Evolutionary conservation across 2,888 invertebrate genomes (phyloP), one percentile per base, ranked within the genome.

Genomic region (Rotaria macrura): DNA sequence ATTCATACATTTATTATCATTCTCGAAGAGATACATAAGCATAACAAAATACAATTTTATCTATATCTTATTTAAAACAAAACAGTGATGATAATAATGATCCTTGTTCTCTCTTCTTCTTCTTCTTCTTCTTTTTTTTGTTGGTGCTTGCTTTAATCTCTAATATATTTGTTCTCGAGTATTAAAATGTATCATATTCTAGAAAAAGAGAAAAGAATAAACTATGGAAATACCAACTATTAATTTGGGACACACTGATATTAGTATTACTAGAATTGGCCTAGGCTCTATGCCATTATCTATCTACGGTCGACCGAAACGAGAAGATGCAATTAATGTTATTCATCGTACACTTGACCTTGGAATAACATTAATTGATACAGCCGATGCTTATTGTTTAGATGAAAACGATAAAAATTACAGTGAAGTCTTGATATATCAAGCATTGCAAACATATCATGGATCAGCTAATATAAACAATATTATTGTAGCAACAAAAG

Each of bases 371-470:
- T 85, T 85, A n/a, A 85, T 85, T 20, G 85, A 85, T 65, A 85
- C 85, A 83, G 83, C 85, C 49, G 85, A 85, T 85, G 83, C 85
- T 1, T 85, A 85, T n/a, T 85, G 85, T 65, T 25, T 84, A 14
- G 85, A 85, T 57, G 85, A 85, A 85, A 85, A 83, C 29, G 85
- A 85, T 34, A 85, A 85, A 38, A 83, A 85, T 47, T 83, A 85
- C 38, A 84, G 83, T 85, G 85, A 85, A 65, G 72, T 47, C 84
- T 47, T 85, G 14, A 85, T 85, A 2, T 55, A 57, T 57, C 49
- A 85, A 85, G 85, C 85, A 9, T 38, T 85, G 3, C 43, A 34
- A 84, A 83, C 47, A 20, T 85, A 85, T 40, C 83, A 47, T 38
- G 84, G 85, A n/a, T 55, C 83, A 9, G 34, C 23, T 14, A 20